Conservation (phyloP, 2,113 vertebrate genomes). For the Herpetotheres cachinnans region DNA sequence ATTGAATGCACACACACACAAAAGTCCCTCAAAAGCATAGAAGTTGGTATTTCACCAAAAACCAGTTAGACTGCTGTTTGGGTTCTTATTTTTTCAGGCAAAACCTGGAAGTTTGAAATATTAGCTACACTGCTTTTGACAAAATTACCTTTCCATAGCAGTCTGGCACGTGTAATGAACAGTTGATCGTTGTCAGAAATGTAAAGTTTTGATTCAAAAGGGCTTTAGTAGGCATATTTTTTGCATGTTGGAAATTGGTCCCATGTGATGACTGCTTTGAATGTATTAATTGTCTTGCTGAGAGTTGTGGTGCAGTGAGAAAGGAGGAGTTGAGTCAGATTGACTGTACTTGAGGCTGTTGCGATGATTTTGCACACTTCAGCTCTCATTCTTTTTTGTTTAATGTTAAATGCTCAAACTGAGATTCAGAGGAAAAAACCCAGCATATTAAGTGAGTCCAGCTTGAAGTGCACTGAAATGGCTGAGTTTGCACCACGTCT, state of each 20-base stretch:
- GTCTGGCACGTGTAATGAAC: accelerated
- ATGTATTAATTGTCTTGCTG: neutral
- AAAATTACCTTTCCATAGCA: neutral
- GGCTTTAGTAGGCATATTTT: neutral
- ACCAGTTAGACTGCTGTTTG: neutral
- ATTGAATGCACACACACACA: neutral
- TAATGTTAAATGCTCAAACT: neutral
- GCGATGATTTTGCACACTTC: neutral
- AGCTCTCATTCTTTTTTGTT: neutral
- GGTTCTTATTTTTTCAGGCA: neutral
- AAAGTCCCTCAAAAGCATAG: neutral
- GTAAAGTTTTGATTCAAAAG: neutral
- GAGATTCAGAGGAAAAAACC: neutral
- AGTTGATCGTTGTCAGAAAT: neutral
- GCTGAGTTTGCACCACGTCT: neutral
- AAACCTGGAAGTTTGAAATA: neutral
- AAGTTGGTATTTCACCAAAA: neutral
- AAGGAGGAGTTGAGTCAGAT: neutral
- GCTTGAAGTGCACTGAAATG: neutral
- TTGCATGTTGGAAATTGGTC: neutral
- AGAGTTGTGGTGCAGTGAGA: neutral
- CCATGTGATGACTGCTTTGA: neutral
- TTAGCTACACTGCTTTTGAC: neutral
- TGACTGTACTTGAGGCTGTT: neutral
- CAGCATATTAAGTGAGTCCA: neutral